phyloP scores from a whole-genome alignment of 2,113 vertebrate species.

The Barnardius zonarius region DNA sequence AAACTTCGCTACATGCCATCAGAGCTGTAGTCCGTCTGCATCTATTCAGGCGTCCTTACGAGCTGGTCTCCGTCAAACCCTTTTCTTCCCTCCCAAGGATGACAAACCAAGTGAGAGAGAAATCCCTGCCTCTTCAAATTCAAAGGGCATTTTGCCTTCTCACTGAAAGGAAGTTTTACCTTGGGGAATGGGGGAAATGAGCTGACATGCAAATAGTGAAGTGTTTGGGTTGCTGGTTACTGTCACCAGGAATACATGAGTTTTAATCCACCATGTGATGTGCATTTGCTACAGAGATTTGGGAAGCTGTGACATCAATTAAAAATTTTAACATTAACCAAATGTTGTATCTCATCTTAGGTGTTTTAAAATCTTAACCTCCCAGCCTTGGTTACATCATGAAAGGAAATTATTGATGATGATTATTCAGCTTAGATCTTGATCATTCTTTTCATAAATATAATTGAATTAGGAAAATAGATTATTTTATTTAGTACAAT shows the following conservation, averaged over 20 bases:
- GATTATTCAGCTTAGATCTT: neutral
- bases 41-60: too few relatives aligned
- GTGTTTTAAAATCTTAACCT: neutral
- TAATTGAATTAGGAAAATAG: neutral
- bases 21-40: too few relatives aligned
- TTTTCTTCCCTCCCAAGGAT: neutral
- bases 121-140: neutral
- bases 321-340: neutral
- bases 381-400: neutral
- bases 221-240: neutral
- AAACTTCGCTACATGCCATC: too few relatives aligned
- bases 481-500: neutral
- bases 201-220: neutral
- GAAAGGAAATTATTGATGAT: neutral
- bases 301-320: neutral
- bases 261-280: neutral
- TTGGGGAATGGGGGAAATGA: neutral
- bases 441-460: neutral
- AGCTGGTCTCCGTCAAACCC: too few relatives aligned
- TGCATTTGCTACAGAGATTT: neutral
- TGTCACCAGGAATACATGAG: neutral
- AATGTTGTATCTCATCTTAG: neutral
- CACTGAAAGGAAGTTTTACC: neutral
- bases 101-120: neutral
- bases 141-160: neutral